Percentiles rank a stretch among this genome's conserved stretches.
phyloP scores from a whole-genome alignment of 2,113 vertebrate species.

The Aptenodytes patagonicus region DNA sequence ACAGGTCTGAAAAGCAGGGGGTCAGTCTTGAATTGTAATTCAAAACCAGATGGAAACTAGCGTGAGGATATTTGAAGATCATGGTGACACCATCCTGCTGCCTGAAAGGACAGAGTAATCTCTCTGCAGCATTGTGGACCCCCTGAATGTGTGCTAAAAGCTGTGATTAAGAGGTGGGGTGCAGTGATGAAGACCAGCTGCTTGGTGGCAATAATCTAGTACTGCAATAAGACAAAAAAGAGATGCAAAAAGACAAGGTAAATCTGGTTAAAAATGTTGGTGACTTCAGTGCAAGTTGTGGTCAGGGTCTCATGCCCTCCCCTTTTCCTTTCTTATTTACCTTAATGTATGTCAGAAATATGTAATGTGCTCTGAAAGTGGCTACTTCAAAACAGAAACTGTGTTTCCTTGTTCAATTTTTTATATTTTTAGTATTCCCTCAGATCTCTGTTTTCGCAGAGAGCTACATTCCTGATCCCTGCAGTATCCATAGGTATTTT shows the following conservation, averaged over 20 bases:
- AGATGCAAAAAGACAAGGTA: background rate
- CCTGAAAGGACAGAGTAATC: background rate
- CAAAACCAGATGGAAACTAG: background rate
- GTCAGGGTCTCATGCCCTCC: background rate
- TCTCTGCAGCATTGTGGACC: background rate
- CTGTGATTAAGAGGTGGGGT: background rate
- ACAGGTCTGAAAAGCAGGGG: background rate
- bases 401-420: background rate
- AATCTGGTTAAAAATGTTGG: background rate
- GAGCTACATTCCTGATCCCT: background rate
- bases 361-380: background rate
- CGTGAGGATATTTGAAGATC: background rate
- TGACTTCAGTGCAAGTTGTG: background rate
- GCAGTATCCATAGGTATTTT: background rate
- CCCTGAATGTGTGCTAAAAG: background rate
- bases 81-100: background rate
- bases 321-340: background rate
- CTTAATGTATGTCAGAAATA: background rate
- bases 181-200: background rate
- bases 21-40: background rate
- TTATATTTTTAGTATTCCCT: background rate
- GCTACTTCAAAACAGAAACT: background rate
- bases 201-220: background rate
- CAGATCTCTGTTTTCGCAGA: background rate
- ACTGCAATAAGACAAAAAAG: background rate